Base-by-base conservation (phyloP, 2,888 invertebrate species). In the Argynnis bischoffii region DNA sequence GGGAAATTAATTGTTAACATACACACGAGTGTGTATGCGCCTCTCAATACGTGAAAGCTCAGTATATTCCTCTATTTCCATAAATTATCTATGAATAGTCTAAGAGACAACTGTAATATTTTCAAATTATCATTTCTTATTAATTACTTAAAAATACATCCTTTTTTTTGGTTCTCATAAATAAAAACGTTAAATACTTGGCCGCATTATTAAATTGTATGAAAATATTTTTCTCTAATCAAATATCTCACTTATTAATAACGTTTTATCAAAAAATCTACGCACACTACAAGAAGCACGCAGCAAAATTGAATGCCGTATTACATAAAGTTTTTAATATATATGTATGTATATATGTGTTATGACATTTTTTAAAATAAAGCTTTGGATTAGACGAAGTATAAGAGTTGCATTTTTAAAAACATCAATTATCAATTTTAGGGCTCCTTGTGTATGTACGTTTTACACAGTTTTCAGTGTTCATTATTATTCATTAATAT, bases 201-300 rank as follows among this genome's bases (percentile, higher is more conserved):
- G 54, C 54, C 26, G 47, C 47, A 46, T 21, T 56, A 13, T 26
- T 31, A 35, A 59, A 54, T 47, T n/a, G 35, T 66, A 54, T 2
- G 59, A 59, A 66, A 66, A 66, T 66, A 65, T 59, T 59, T 59
- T 59, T 55, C 63, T 64, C 16, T 55, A 64, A 64, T 64, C 63
- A 64, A 55, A 64, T 35, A 51, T 41, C 18, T 50, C 18, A 51
- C 56, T 65, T 50, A 57, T 57, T 26, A 51, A 46, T 64, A 64
- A 57, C 11, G 41, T 64, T 35, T 51, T 48, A 31, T 57, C 16
- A 48, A 64, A 51, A 65, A 65, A 65, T 61, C 60, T 31, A 51
- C 50, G 61, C 51, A 61, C 51, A 51, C 61, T 51, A 59, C 65
- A 41, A 54, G 59, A 59, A 65, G 65, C 35, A 57, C 46, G 46